Conservation (phyloP, 2,888 invertebrate genomes). For the Sipha maydis region DNA sequence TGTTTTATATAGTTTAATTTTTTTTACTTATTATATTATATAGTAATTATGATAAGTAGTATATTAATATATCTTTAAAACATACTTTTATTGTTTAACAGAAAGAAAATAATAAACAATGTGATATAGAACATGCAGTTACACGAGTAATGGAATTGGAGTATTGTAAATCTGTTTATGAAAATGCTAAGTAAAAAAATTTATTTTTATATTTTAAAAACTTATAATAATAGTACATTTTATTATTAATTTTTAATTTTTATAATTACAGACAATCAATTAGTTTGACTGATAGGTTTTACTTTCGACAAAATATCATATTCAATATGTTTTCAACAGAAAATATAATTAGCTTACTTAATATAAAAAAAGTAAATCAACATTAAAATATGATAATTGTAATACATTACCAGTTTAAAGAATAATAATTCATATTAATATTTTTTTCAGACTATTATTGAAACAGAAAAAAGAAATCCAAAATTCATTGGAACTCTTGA, state of each 20-base stretch:
- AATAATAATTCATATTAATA: neutral
- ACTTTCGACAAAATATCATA: slow-evolving; percentile 22
- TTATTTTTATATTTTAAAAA: neutral
- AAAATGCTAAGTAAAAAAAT: slow-evolving; percentile 30
- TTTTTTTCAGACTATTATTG: slow-evolving; percentile 44
- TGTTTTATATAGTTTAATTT: neutral
- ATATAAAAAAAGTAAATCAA: slow-evolving; percentile 51
- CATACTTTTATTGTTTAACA: neutral
- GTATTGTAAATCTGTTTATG: slow-evolving; percentile 40
- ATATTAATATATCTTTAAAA: neutral
- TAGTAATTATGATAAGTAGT: neutral
- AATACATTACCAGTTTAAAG: neutral
- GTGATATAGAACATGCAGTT: slow-evolving; percentile 27
- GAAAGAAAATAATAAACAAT: slow-evolving; percentile 24
- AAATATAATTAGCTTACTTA: slow-evolving; percentile 37
- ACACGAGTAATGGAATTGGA: slow-evolving; percentile 43
- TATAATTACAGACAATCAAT: slow-evolving; percentile 34
- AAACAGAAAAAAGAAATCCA: slow-evolving; percentile 50
- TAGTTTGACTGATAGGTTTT: slow-evolving; percentile 49
- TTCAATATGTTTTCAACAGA: slow-evolving; percentile 42
- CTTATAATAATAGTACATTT: neutral
- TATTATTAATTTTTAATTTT: slow-evolving; percentile 13
- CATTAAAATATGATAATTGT: neutral
- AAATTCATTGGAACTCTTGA: slow-evolving; percentile 55
- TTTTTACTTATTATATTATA: too few relatives aligned